These are phyloP conservation scores for Platerodrilus igneus DNA, from an alignment of 2,888 invertebrate genomes.

Conservation along the genomic window DNA sequence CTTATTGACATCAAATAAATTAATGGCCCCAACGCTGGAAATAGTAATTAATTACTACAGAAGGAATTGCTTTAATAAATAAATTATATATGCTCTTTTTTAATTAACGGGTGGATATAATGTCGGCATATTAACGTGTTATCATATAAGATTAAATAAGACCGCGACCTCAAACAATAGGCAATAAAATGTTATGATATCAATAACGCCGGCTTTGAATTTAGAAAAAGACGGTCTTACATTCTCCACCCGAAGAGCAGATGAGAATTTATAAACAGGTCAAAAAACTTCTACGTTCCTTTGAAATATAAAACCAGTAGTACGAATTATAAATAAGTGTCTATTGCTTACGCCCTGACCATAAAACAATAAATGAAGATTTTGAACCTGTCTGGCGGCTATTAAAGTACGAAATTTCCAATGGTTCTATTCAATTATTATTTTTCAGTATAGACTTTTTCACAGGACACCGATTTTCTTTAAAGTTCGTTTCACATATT, in stretches of 20 bases:
- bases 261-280: slow-evolving; percentile 41
- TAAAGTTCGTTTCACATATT: too few relatives aligned
- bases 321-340: too few relatives aligned
- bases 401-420: too few relatives aligned
- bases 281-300: slow-evolving; percentile 14
- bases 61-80: slow-evolving; percentile 14
- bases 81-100: slow-evolving; percentile 18
- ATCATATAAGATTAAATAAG: slow-evolving; percentile 39
- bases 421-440: too few relatives aligned
- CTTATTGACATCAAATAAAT: too few relatives aligned
- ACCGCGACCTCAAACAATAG: slow-evolving; percentile 39
- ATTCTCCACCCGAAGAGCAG: slow-evolving; percentile 37
- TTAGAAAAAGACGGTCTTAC: slow-evolving; percentile 38
- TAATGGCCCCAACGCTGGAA: too few relatives aligned
- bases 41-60: too few relatives aligned
- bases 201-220: slow-evolving; percentile 37
- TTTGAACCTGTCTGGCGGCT: too few relatives aligned
- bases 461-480: too few relatives aligned
- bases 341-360: too few relatives aligned
- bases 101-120: slow-evolving; percentile 17
- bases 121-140: slow-evolving; percentile 30
- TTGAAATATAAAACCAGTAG: slow-evolving; percentile 2
- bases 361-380: too few relatives aligned
- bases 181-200: slow-evolving; percentile 45
- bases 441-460: too few relatives aligned